Percentiles rank a stretch among this genome's conserved stretches.
Conservation (phyloP, 2,888 invertebrate genomes). For the Unio delphinus region DNA sequence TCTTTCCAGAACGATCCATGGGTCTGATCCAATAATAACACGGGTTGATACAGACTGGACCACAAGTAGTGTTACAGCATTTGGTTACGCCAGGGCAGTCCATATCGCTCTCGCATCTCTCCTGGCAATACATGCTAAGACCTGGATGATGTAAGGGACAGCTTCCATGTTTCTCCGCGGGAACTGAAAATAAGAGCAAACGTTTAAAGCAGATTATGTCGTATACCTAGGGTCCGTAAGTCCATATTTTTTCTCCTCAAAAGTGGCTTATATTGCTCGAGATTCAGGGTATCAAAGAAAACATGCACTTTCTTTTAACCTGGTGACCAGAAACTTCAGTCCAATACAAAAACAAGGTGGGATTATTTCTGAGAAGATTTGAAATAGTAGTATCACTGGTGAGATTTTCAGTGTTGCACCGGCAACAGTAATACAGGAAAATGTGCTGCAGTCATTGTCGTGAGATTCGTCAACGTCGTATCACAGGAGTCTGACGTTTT, state of each 20-base stretch:
- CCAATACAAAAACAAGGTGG: too few relatives aligned
- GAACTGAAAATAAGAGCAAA: slow-evolving; percentile 18
- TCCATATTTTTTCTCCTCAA: neutral
- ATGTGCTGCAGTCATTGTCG: too few relatives aligned
- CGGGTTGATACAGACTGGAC: slow-evolving; percentile 36
- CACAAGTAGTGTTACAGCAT: slow-evolving; percentile 42
- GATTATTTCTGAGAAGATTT: too few relatives aligned
- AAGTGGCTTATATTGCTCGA: too few relatives aligned
- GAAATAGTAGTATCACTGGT: too few relatives aligned
- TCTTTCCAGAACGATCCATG: slow-evolving; percentile 22
- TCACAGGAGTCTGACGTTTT: too few relatives aligned
- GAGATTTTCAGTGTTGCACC: too few relatives aligned
- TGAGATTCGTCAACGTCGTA: too few relatives aligned
- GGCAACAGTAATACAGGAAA: too few relatives aligned
- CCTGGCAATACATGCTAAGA: slow-evolving; percentile 14
- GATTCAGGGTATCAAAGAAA: neutral
- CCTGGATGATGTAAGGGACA: slow-evolving; percentile 31
- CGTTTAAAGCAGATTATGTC: neutral
- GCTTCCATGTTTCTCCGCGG: slow-evolving; percentile 36
- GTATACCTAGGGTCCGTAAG: neutral
- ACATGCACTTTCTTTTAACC: neutral
- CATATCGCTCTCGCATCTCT: slow-evolving; percentile 33
- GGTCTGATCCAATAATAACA: slow-evolving; percentile 43
- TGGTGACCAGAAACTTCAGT: too few relatives aligned
- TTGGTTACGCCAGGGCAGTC: slow-evolving; percentile 44